Evolutionary conservation across 1,140 invertebrate species (phyloP).

Genomic region (Probaryconus sp.): DNA sequence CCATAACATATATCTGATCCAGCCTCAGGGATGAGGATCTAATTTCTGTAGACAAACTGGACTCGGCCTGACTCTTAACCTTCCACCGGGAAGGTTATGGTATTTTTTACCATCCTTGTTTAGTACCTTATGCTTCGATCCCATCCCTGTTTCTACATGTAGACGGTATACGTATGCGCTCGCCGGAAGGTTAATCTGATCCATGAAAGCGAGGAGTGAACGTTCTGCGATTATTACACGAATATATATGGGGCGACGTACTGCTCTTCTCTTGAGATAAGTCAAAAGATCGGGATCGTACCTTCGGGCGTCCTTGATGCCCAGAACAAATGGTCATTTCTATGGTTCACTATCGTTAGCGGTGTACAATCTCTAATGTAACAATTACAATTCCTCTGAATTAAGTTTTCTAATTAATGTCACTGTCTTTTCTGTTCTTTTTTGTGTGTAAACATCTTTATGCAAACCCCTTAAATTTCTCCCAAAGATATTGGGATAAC

Average conservation of each 20-base stretch:
- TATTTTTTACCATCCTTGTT: no score
- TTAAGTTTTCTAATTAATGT: no score
- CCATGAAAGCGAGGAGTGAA: conserved; percentile 49
- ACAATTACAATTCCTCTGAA: conserved; percentile 36
- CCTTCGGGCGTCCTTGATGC: conserved; percentile 17
- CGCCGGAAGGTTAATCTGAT: no score
- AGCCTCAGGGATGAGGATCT: conserved; percentile 37
- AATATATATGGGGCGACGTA: conserved; percentile 6
- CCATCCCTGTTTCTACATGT: no score
- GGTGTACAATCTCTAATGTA: conserved; percentile 34
- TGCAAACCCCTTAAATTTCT: no score
- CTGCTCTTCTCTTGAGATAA: conserved; percentile 41
- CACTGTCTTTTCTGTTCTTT: conserved; percentile 3
- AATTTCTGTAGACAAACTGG: conserved; percentile 41
- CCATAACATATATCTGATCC: conserved; percentile 46
- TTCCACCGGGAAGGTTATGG: no score
- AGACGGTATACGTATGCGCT: no score
- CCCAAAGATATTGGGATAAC: no score
- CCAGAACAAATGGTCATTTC: conserved; percentile 40
- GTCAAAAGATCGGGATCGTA: conserved; percentile 40
- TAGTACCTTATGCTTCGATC: no score
- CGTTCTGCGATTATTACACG: conserved; percentile 56
- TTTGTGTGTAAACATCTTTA: no score
- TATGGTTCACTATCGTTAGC: conserved; percentile 29
- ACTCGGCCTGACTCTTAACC: conserved; percentile 31